phyloP scores from a whole-genome alignment of 2,888 invertebrate genomes.

The Antitype chi region DNA sequence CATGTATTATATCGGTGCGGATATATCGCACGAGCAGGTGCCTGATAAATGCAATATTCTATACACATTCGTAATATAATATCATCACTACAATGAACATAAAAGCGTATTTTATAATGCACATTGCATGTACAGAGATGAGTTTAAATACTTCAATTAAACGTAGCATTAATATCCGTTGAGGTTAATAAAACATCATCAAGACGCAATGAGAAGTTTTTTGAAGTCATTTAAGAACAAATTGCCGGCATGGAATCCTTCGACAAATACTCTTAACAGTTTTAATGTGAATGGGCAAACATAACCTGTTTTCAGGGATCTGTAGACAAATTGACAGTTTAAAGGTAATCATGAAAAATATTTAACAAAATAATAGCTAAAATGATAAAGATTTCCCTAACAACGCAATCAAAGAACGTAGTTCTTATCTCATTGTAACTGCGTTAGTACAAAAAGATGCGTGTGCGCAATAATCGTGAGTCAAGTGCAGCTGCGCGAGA shows the following conservation, averaged over 20 bases:
- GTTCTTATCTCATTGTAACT: conserved; percentile 46
- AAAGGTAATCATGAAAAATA: not conserved
- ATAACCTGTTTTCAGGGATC: not conserved
- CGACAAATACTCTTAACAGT: conserved; percentile 7
- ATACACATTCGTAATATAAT: conserved; percentile 37
- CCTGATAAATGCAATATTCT: conserved; percentile 43
- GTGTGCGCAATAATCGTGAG: conserved; percentile 78
- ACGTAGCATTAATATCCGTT: conserved; percentile 26
- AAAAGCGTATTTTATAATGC: conserved; percentile 49
- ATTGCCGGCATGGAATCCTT: conserved; percentile 27
- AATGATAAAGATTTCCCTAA: conserved; percentile 37
- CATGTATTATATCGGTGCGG: conserved; percentile 35
- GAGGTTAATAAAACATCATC: conserved; percentile 46
- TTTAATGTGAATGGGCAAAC: conserved; percentile 4
- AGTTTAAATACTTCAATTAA: conserved; percentile 49
- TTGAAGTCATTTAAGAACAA: conserved; percentile 33
- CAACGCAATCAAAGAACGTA: conserved; percentile 47
- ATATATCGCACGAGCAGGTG: conserved; percentile 57
- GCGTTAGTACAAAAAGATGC: conserved; percentile 60
- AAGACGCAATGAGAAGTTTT: conserved; percentile 39
- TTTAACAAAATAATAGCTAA: not conserved
- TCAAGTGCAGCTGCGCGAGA: conserved; percentile 86
- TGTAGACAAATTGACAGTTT: not conserved
- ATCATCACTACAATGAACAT: conserved; percentile 47
- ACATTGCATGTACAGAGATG: conserved; percentile 39